These are phyloP conservation scores for Corvus cornix DNA, from an alignment of 2,113 vertebrate genomes.

Conservation along the genomic window DNA sequence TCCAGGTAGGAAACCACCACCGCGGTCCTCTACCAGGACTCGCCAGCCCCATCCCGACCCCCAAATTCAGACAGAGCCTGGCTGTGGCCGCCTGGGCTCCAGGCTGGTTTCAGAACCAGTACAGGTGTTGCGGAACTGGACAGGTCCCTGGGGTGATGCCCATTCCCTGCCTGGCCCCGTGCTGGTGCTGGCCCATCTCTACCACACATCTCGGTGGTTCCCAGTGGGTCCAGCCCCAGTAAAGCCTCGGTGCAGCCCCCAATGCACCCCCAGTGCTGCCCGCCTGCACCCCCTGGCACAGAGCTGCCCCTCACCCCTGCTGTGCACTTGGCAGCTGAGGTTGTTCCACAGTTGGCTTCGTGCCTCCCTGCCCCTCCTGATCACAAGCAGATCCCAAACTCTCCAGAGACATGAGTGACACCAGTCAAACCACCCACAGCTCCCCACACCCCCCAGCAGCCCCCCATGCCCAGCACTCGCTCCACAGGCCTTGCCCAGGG, in stretches of 20 bases:
- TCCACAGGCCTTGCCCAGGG: not conserved
- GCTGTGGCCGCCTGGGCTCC: not conserved
- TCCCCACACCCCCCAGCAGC: not conserved
- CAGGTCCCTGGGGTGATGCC: not conserved
- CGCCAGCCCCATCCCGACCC: not conserved
- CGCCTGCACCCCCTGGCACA: not conserved
- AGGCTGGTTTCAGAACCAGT: not conserved
- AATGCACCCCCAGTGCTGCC: accelerated
- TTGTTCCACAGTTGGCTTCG: not conserved
- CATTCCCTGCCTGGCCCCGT: not conserved
- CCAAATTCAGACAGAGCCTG: not conserved
- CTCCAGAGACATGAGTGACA: not conserved
- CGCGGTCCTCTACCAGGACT: not conserved
- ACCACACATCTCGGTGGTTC: not conserved
- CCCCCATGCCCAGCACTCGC: not conserved
- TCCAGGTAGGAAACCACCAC: not conserved
- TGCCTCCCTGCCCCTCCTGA: not conserved
- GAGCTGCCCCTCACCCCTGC: accelerated
- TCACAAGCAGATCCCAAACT: not conserved
- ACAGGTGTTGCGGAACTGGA: not conserved
- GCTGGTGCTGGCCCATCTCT: not conserved
- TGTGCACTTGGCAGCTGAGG: not conserved
- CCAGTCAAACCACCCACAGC: not conserved
- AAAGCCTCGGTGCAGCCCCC: accelerated
- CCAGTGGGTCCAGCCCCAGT: accelerated